Evolutionary conservation across 2,888 invertebrate species (phyloP), one percentile per base, ranked within the genome.

Genomic region (Chelonus formosanus): DNA sequence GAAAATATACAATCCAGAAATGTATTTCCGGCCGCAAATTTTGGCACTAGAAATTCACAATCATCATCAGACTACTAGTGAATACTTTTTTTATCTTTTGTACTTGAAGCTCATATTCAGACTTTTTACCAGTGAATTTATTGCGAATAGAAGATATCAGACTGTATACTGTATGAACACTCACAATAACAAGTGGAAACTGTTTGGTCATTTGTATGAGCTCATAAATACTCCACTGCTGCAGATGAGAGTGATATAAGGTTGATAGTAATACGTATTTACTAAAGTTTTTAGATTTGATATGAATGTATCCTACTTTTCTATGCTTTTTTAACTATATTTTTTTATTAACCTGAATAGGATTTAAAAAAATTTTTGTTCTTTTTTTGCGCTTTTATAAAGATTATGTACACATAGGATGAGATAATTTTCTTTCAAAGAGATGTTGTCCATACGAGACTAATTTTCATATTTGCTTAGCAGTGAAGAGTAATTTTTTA

Each of bases 161-260:
- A 20, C 20, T 20, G 20, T 20, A 20, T 2, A 20, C 20, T 20
- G 20, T 59, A 34, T 34, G 36, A 45, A 36, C 36, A 36, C 35
- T 35, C 48, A 57, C 32, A 32, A 36, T 48, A 44, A 59, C 20
- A 59, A 59, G 58, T 48, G 35, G 47, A 47, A n/a, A 44, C 47
- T 59, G 58, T 48, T 57, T 32, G 58, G 34, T 59, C 58, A 59
- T 48, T 35, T 48, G 58, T 34, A 59, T 59, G 45, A 48, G 48
- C 58, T 59, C 58, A 48, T 59, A 57, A 44, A 57, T 57, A 59
- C 47, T 20, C 32, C 35, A 47, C 48, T 59, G 58, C 48, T 20
- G 20, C 20, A 32, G 36, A 59, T 48, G 58, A 48, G 48, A 48
- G 48, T 59, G 47, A 59, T 36, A 48, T 59, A 59, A 48, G 48